phyloP scores from a whole-genome alignment of 2,888 invertebrate species.

The Campoletis raptor region DNA sequence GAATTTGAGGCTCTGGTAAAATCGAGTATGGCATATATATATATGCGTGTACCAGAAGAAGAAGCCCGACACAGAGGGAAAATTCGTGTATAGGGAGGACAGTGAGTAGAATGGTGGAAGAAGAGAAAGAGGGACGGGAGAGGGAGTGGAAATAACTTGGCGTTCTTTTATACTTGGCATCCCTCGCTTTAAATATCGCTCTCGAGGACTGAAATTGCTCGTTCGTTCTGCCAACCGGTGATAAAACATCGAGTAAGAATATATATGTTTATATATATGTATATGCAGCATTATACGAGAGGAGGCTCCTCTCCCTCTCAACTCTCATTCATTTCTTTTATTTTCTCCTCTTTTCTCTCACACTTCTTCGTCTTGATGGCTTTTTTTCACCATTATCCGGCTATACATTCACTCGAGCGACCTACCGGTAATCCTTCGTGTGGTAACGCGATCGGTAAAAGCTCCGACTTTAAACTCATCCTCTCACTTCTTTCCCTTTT shows the following conservation, averaged over 20 bases:
- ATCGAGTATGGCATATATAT: not conserved
- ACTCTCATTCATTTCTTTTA: conserved; percentile 21
- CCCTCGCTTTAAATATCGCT: conserved; percentile 64
- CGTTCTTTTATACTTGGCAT: conserved; percentile 65
- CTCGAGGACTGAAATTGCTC: conserved; percentile 59
- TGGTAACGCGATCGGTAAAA: conserved; percentile 58
- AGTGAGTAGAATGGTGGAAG: conserved; percentile 30
- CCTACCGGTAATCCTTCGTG: conserved; percentile 47
- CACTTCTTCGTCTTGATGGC: conserved; percentile 30
- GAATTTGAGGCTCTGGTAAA: not conserved
- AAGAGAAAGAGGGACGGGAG: not conserved
- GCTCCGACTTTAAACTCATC: conserved; percentile 8
- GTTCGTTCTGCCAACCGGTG: conserved; percentile 58
- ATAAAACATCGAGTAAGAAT: conserved; percentile 60
- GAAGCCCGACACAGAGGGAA: not conserved
- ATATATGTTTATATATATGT: conserved; percentile 5
- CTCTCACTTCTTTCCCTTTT: conserved; percentile 3
- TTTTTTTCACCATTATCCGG: conserved; percentile 42
- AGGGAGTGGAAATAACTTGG: conserved; percentile 62
- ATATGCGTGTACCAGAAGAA: not conserved
- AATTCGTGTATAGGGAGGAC: conserved; percentile 27
- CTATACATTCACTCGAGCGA: conserved; percentile 43
- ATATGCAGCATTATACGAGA: not conserved
- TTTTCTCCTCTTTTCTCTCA: conserved; percentile 26
- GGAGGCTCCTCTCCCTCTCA: not conserved